Conservation (phyloP, 2,888 invertebrate genomes). For the Tipula unca region DNA sequence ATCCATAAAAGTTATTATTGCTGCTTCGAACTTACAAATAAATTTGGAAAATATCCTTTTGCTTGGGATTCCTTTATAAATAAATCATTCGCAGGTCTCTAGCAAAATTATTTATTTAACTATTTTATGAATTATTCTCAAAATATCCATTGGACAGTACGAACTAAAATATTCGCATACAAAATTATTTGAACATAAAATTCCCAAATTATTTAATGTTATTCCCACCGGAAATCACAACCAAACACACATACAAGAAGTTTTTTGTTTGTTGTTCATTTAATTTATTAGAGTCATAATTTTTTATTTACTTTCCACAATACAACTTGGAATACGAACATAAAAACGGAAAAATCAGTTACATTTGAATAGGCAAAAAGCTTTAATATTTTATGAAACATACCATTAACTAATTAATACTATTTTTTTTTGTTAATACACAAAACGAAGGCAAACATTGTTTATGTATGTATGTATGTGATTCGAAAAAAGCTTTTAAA, state of each 20-base stretch:
- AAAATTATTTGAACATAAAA: not conserved
- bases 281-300: not conserved
- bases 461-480: not conserved
- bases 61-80: no score
- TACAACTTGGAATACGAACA: not conserved
- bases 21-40: no score
- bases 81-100: no score
- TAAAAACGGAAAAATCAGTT: not conserved
- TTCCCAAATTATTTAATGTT: not conserved
- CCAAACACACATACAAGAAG: not conserved
- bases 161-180: no score
- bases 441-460: not conserved
- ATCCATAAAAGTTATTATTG: no score
- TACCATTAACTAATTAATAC: not conserved
- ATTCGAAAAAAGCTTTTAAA: not conserved
- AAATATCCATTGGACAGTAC: no score
- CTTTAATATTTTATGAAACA: not conserved
- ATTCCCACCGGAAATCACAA: not conserved
- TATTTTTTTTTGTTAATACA: not conserved
- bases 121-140: no score
- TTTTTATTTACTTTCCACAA: not conserved
- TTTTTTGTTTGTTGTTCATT: not conserved
- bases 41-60: no score
- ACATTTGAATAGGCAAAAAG: not conserved
- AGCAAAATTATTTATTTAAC: no score